A percentile compares a stretch with the other conserved stretches of the same genome.
These are phyloP conservation scores for Ianthella basta DNA, from an alignment of 37 sponge, comb jelly and placozoan genomes.

Conservation along the genomic window DNA sequence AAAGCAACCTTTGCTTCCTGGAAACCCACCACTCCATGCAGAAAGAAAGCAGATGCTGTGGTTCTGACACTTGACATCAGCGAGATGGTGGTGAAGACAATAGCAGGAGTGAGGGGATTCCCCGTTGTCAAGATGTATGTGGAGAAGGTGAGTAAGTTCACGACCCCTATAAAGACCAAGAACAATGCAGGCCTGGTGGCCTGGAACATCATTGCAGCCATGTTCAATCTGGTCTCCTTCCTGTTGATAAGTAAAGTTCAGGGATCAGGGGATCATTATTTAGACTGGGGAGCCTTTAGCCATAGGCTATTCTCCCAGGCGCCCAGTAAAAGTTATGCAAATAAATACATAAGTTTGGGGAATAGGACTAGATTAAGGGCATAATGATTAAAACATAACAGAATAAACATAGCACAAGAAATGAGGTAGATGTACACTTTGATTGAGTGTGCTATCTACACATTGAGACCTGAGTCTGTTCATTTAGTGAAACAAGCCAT, in stretches of 20 bases:
- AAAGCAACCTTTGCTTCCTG: slow-evolving; percentile 5
- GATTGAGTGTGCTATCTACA: no score
- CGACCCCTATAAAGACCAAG: slow-evolving; percentile 31
- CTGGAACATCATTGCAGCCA: slow-evolving; percentile 41
- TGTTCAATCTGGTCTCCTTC: slow-evolving; percentile 38
- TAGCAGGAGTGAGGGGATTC: slow-evolving; percentile 47
- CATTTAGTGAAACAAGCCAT: no score
- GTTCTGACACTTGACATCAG: background rate
- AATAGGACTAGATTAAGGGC: no score
- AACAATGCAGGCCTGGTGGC: slow-evolving; percentile 51
- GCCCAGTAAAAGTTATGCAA: no score
- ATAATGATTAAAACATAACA: no score
- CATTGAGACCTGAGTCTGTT: no score
- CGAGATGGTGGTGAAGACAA: slow-evolving; percentile 68
- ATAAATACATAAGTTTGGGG: no score
- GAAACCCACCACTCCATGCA: background rate
- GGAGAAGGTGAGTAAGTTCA: slow-evolving; percentile 48
- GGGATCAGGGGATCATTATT: no score
- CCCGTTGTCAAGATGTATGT: slow-evolving; percentile 23
- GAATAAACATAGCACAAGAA: no score
- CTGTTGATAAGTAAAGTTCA: slow-evolving; percentile 36
- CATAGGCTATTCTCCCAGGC: no score
- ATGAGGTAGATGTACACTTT: no score
- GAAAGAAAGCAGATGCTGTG: background rate
- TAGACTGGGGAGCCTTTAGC: no score